These are phyloP conservation scores for Phalacrocorax aristotelis DNA, from an alignment of 2,113 vertebrate genomes.

Conservation along the genomic window DNA sequence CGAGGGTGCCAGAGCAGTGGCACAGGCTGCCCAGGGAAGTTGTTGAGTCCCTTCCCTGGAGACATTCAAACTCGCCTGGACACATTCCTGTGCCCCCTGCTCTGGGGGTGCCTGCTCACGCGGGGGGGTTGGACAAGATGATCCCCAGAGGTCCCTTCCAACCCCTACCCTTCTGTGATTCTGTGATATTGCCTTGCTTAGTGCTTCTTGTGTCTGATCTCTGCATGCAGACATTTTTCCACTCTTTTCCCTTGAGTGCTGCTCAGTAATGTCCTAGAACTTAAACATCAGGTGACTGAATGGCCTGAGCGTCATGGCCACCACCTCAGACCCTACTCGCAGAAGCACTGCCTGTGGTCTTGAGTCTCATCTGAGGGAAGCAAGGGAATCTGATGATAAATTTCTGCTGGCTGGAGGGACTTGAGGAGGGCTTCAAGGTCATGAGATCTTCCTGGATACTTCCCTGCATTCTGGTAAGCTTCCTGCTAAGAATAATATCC, in stretches of 20 bases:
- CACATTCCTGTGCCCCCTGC: too few relatives aligned
- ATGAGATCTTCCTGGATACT: not conserved
- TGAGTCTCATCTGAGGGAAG: not conserved
- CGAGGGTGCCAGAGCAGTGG: too few relatives aligned
- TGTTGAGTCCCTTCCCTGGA: too few relatives aligned
- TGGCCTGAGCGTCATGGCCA: not conserved
- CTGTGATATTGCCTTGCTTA: not conserved
- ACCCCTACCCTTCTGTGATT: too few relatives aligned
- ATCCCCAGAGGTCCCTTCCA: too few relatives aligned
- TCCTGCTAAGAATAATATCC: not conserved
- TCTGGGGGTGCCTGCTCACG: too few relatives aligned
- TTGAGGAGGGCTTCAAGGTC: not conserved
- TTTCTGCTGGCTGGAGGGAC: not conserved
- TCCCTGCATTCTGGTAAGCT: not conserved
- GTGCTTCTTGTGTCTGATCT: not conserved
- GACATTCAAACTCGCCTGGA: too few relatives aligned
- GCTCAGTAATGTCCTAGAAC: not conserved
- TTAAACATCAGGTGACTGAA: not conserved
- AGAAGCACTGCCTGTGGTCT: not conserved
- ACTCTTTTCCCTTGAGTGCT: not conserved
- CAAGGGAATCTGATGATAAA: not conserved
- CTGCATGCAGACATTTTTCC: not conserved
- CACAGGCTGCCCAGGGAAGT: too few relatives aligned
- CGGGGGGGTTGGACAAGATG: too few relatives aligned
- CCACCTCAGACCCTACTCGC: not conserved